Evolutionary conservation across 2,113 vertebrate genomes (phyloP), one percentile per base, ranked within the genome.

Genomic region (Helogale parvula): DNA sequence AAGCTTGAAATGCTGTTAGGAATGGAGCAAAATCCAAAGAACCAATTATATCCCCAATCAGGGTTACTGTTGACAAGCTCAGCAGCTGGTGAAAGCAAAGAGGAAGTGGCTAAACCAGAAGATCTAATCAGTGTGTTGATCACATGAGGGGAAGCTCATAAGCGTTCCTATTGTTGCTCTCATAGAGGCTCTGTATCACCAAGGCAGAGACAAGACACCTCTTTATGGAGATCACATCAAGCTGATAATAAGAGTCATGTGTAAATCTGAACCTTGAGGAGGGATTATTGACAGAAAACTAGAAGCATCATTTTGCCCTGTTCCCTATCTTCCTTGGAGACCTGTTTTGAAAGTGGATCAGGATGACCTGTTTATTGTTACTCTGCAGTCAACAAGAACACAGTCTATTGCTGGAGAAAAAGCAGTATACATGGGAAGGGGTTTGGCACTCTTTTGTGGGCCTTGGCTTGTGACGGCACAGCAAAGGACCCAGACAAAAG

Each of bases 341-440:
- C 68, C 47, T 94, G 84, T 87, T 95, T 91, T 83, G 90, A 94
- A 88, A 76, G 77, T 35, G 90, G 52, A 31, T 85, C 97, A 95
- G 52, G 54, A 54, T 84, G 91, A 95, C 96, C 79, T 13, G 29
- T 23, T 60, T 7, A 1, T 94, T 13, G 4, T 93, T 88, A 84
- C 88, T 41, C 85, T 87, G 96, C 86, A 92, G 90, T 93, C 29
- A 13, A 60, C 77, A 31, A 63, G 92, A 96, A 92, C 93, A 88
- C 60, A 96, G 27, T 83, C 94, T 97, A 0, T 90, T 95, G 89
- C 95, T 90, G 90, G 89, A 96, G 94, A 52, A 92, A 98, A 97
- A 96, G 33, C 8, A 4, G 23, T 14, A 1, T 25, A 0, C 50
- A 90, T 93, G 84, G 68, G 96, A 66, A 80, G 96, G 47, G 96